phyloP scores from a whole-genome alignment of 2,113 vertebrate genomes.

The Daphoenositta chrysoptera region DNA sequence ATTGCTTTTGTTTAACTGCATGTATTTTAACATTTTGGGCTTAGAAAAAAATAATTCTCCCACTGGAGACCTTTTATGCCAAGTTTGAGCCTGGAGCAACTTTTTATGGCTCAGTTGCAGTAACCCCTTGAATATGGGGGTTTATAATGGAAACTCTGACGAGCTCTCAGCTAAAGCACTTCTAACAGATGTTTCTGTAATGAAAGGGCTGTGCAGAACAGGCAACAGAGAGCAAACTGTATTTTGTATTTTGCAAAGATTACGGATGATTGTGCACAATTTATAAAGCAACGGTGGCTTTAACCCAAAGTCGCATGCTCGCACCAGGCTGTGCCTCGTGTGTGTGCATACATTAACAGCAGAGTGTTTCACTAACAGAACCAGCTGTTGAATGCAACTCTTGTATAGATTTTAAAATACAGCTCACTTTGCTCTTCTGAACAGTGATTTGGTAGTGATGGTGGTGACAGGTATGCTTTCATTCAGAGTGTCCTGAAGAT shows the following conservation, averaged over 20 bases:
- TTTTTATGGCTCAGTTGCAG: slow-evolving; percentile 47
- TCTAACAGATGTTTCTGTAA: slow-evolving; percentile 60
- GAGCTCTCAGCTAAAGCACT: not conserved
- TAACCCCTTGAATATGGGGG: slow-evolving; percentile 52
- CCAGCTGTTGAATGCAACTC: not conserved
- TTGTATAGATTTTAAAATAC: not conserved
- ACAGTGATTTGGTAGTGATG: not conserved
- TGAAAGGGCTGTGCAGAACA: slow-evolving; percentile 13
- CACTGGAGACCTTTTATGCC: slow-evolving; percentile 35
- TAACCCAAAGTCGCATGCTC: not conserved
- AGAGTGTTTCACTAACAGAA: accelerated
- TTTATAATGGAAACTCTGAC: slow-evolving; percentile 65
- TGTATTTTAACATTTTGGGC: slow-evolving; percentile 25
- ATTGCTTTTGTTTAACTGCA: slow-evolving; percentile 19
- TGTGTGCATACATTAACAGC: not conserved
- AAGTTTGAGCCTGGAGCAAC: slow-evolving; percentile 54
- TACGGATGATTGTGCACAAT: not conserved
- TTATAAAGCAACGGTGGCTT: not conserved
- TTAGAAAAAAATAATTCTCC: slow-evolving; percentile 3
- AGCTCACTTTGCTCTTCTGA: not conserved
- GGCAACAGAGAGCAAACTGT: slow-evolving; percentile 1
- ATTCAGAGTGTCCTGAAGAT: not conserved
- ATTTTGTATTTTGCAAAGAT: slow-evolving; percentile 9
- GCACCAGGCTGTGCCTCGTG: not conserved
- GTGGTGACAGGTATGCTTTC: not conserved